Percentiles rank a stretch among this genome's conserved stretches.
Conservation (phyloP, 2,888 invertebrate species). For the Crioceris asparagi region DNA sequence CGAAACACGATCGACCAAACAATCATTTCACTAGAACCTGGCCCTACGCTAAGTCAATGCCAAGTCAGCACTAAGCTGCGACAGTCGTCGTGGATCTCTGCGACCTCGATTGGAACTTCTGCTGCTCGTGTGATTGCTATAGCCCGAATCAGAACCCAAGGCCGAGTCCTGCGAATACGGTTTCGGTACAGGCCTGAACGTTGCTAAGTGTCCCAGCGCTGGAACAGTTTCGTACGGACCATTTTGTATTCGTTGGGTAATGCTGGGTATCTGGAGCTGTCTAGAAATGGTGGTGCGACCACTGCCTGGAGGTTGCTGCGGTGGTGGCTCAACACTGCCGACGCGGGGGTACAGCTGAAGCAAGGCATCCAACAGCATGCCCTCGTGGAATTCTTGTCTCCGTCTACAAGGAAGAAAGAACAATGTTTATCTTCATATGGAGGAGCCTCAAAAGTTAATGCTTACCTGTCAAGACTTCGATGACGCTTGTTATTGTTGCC, state of each 20-base stretch:
- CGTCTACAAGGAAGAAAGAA: no score
- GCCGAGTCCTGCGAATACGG: conserved; percentile 64
- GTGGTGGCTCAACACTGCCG: conserved; percentile 50
- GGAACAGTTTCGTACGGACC: conserved; percentile 60
- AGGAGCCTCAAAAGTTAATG: no score
- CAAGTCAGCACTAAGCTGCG: conserved; percentile 38
- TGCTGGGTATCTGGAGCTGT: conserved; percentile 34
- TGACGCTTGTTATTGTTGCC: conserved; percentile 39
- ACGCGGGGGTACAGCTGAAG: conserved; percentile 62
- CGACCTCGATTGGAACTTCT: conserved; percentile 34
- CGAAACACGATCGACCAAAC: no score
- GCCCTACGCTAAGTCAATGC: conserved; percentile 32
- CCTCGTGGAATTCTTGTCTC: conserved; percentile 68
- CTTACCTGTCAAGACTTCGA: conserved; percentile 42
- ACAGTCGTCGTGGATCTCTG: conserved; percentile 34
- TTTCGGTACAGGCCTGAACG: conserved; percentile 47
- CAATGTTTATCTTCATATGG: no score
- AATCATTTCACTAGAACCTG: no score
- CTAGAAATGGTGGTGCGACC: conserved; percentile 8
- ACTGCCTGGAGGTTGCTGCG: not conserved
- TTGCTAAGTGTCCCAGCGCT: conserved; percentile 51
- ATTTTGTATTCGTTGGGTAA: conserved; percentile 36
- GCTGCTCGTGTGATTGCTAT: conserved; percentile 68
- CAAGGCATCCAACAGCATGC: conserved; percentile 63
- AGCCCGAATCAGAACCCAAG: conserved; percentile 76